These are phyloP conservation scores for Microplitis manilae DNA, from an alignment of 2,888 invertebrate species.

Conservation along the genomic window DNA sequence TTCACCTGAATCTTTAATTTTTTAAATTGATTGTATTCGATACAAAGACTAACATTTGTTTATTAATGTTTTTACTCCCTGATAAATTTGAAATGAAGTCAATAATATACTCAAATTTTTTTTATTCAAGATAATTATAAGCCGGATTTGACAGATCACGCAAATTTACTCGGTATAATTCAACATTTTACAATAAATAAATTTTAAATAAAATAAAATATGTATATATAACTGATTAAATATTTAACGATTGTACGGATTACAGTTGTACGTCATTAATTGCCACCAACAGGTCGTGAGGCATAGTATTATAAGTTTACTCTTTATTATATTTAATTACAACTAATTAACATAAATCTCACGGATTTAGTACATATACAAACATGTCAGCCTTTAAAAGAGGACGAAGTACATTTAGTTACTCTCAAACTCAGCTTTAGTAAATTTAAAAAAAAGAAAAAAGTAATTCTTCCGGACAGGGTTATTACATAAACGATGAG, in stretches of 20 bases:
- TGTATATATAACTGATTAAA: slow-evolving; percentile 41
- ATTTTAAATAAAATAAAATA: slow-evolving; percentile 10
- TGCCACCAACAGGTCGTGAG: slow-evolving; percentile 43
- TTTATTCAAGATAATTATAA: slow-evolving; percentile 12
- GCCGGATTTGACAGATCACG: background rate
- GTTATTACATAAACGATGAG: background rate
- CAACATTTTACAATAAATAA: slow-evolving; percentile 5
- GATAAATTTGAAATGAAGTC: background rate
- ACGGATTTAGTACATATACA: slow-evolving; percentile 48
- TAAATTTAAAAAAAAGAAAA: background rate
- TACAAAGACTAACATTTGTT: background rate
- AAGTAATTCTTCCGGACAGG: background rate
- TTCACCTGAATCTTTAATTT: too few species aligned
- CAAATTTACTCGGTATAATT: slow-evolving; percentile 7
- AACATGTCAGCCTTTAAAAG: background rate
- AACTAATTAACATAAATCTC: slow-evolving; percentile 55
- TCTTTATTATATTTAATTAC: slow-evolving; percentile 50
- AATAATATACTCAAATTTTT: background rate
- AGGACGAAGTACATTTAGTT: background rate
- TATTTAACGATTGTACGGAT: slow-evolving; percentile 30
- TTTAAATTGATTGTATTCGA: too few species aligned
- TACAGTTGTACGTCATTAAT: slow-evolving; percentile 39
- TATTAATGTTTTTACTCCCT: background rate
- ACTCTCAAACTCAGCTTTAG: background rate
- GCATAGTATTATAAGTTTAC: background rate